Percentiles rank a stretch among this genome's conserved stretches.
phyloP scores from a whole-genome alignment of 2,888 invertebrate species.

The Strigamia crassipes region DNA sequence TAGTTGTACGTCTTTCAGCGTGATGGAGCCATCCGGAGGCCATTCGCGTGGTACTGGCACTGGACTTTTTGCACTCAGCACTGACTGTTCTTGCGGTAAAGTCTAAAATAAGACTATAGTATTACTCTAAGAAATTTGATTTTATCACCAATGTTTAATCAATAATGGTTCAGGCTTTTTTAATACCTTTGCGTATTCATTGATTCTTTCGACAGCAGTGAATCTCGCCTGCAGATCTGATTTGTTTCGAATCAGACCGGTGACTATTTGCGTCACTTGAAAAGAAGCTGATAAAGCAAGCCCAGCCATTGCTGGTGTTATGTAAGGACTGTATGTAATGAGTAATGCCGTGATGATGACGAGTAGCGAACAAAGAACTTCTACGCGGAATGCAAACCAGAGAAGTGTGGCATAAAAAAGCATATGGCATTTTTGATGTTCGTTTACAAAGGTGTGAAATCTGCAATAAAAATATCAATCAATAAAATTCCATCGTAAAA shows the following conservation, averaged over 20 bases:
- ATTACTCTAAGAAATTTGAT: background rate
- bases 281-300: conserved; percentile 64
- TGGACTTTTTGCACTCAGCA: conserved; percentile 54
- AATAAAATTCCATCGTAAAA: background rate
- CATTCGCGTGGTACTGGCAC: conserved; percentile 53
- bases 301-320: conserved; percentile 63
- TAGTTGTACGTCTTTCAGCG: conserved; percentile 58
- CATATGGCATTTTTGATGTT: conserved; percentile 59
- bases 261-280: conserved; percentile 56
- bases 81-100: conserved; percentile 56
- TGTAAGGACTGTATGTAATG: conserved; percentile 58
- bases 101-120: conserved; percentile 52
- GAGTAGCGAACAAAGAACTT: conserved; percentile 57
- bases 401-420: conserved; percentile 60
- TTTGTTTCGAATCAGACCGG: conserved; percentile 56
- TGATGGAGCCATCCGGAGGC: conserved; percentile 59
- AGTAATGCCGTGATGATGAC: conserved; percentile 60
- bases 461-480: conserved; percentile 41
- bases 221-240: conserved; percentile 59
- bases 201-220: conserved; percentile 60
- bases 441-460: conserved; percentile 57
- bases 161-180: background rate
- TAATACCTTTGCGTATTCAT: conserved; percentile 59
- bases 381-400: conserved; percentile 62
- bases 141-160: no score